These are phyloP conservation scores for Pica pica DNA, from an alignment of 2,113 vertebrate genomes.

Conservation along the genomic window DNA sequence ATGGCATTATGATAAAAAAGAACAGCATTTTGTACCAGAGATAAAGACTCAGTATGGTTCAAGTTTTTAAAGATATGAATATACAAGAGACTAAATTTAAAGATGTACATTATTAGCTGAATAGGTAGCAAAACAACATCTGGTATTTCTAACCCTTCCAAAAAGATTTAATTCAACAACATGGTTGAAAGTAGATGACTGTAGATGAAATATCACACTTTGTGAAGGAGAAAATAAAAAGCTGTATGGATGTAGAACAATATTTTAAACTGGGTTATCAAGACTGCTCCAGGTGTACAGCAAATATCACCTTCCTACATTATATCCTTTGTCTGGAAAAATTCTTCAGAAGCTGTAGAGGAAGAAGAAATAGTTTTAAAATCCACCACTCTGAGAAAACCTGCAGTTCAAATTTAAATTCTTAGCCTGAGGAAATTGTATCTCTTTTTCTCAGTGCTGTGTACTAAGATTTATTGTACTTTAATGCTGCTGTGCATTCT, in stretches of 20 bases:
- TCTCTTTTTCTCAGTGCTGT: not conserved
- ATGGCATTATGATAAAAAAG: not conserved
- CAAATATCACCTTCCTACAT: not conserved
- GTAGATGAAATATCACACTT: not conserved
- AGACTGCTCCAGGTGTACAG: not conserved
- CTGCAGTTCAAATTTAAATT: not conserved
- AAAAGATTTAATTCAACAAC: not conserved
- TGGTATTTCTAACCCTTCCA: not conserved
- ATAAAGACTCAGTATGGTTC: not conserved
- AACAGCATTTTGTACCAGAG: not conserved
- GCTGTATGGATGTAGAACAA: not conserved
- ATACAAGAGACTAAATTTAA: not conserved
- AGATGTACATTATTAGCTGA: not conserved
- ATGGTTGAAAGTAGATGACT: not conserved
- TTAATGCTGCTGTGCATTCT: fast-evolving
- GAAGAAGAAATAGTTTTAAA: not conserved
- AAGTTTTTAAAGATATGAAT: not conserved
- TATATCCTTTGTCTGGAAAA: not conserved
- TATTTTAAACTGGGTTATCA: not conserved
- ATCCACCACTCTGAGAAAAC: not conserved
- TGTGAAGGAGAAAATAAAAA: not conserved
- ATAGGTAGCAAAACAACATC: not conserved
- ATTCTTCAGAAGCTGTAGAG: not conserved
- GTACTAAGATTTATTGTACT: not conserved
- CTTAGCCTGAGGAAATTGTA: not conserved